Conservation (phyloP, 2,113 vertebrate genomes). For the Aptenodytes patagonicus region DNA sequence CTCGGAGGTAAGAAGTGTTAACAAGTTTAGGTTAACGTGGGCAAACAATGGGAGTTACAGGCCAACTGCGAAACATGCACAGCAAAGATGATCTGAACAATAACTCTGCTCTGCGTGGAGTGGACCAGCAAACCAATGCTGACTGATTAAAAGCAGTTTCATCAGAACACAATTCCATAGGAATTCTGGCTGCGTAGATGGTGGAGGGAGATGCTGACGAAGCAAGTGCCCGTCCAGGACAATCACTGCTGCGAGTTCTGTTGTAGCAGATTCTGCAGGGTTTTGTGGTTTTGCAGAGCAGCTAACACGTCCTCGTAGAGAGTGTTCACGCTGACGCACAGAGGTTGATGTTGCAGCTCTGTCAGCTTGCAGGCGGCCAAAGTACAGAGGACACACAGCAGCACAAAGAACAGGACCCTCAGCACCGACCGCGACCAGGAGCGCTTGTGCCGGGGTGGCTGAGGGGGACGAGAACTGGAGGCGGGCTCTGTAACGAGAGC, state of each 20-base stretch:
- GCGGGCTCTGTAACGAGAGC: slow-evolving; percentile 52
- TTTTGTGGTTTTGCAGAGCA: slow-evolving; percentile 81
- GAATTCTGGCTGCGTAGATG: slow-evolving; percentile 81
- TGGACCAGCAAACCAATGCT: slow-evolving; percentile 24
- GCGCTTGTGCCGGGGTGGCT: slow-evolving; percentile 48
- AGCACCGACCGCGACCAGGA: slow-evolving; percentile 70
- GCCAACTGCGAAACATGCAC: slow-evolving; percentile 34
- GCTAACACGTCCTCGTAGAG: slow-evolving; percentile 79
- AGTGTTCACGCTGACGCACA: slow-evolving; percentile 79
- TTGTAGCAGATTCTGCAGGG: slow-evolving; percentile 82
- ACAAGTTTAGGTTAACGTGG: background rate
- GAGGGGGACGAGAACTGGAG: slow-evolving; percentile 53
- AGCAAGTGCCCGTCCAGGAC: slow-evolving; percentile 2
- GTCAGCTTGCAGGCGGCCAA: slow-evolving; percentile 81
- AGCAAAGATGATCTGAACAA: slow-evolving; percentile 11
- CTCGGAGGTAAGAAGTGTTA: background rate
- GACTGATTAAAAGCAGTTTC: slow-evolving; percentile 63
- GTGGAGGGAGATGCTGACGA: slow-evolving; percentile 66
- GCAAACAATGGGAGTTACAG: slow-evolving; percentile 16
- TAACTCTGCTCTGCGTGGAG: slow-evolving; percentile 14
- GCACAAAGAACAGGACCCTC: slow-evolving; percentile 74
- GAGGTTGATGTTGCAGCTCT: slow-evolving; percentile 76
- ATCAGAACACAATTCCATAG: slow-evolving; percentile 89
- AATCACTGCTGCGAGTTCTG: slow-evolving; percentile 78
- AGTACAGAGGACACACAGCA: slow-evolving; percentile 70